Conservation (phyloP, 2,888 invertebrate species). For the Gerris lacustris region DNA sequence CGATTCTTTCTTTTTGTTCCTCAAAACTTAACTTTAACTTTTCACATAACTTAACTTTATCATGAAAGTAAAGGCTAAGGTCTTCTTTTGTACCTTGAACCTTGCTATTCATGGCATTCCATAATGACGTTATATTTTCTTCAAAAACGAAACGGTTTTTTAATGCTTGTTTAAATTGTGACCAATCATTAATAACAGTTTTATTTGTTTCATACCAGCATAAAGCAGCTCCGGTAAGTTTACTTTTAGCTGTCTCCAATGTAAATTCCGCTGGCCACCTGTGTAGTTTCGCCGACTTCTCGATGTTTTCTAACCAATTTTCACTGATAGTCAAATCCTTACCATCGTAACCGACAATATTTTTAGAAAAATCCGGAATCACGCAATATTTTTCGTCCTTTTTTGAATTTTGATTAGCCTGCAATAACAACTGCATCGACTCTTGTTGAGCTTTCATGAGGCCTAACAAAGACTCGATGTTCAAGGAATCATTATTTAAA, state of each 20-base stretch:
- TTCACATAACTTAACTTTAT: neutral
- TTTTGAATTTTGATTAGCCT: neutral
- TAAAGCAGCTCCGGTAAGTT: neutral
- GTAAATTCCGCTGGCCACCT: neutral
- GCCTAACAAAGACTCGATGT: neutral
- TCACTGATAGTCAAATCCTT: neutral
- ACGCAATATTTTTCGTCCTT: no score
- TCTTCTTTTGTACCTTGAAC: neutral
- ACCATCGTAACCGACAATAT: no score
- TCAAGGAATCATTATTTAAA: no score
- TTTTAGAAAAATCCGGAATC: no score
- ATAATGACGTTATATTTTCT: neutral
- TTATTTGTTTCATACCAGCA: no score
- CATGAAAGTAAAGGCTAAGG: neutral
- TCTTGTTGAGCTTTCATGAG: neutral
- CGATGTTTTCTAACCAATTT: neutral
- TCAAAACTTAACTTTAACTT: neutral
- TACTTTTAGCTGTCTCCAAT: no score
- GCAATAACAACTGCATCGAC: neutral
- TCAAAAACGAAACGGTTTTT: neutral
- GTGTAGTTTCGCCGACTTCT: neutral
- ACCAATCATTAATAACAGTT: no score
- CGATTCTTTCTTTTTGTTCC: neutral
- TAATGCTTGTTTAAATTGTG: neutral
- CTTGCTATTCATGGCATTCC: neutral